Evolutionary conservation across 2,888 invertebrate genomes (phyloP).

Genomic region (Zonitis immaculata): DNA sequence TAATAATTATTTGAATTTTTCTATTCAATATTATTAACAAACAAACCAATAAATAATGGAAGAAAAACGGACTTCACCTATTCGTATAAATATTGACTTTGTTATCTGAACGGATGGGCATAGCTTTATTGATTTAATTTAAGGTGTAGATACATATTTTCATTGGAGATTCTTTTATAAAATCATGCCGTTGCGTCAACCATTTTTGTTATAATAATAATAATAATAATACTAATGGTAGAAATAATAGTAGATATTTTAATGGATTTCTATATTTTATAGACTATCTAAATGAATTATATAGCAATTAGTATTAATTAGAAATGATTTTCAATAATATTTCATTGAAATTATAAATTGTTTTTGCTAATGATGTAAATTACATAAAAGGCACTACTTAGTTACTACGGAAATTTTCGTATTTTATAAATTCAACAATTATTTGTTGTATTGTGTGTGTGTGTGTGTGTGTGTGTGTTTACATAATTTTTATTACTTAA

Average conservation of each 20-base stretch:
- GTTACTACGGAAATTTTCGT: not conserved
- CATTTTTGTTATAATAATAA: not conserved
- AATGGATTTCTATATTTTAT: not conserved
- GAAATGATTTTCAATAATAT: not conserved
- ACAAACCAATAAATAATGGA: not conserved
- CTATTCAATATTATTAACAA: not conserved
- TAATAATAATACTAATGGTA: not conserved
- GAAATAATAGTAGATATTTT: not conserved
- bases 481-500: too few species aligned
- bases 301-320: not conserved
- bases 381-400: too few species aligned
- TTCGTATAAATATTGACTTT: conserved; percentile 18
- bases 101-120: conserved; percentile 23
- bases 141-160: conserved; percentile 20
- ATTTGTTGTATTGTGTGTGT: not conserved
- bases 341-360: not conserved
- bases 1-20: not conserved
- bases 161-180: conserved; percentile 16
- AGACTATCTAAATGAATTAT: conserved; percentile 1
- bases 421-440: not conserved
- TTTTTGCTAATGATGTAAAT: not conserved
- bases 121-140: conserved; percentile 19
- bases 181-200: conserved; percentile 8
- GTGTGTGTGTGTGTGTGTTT: too few species aligned
- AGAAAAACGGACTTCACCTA: conserved; percentile 2